A percentile compares a stretch with the other conserved stretches of the same genome.
phyloP scores from a whole-genome alignment of 2,797 vertebrate genomes.

The Sebastes nivosus region DNA sequence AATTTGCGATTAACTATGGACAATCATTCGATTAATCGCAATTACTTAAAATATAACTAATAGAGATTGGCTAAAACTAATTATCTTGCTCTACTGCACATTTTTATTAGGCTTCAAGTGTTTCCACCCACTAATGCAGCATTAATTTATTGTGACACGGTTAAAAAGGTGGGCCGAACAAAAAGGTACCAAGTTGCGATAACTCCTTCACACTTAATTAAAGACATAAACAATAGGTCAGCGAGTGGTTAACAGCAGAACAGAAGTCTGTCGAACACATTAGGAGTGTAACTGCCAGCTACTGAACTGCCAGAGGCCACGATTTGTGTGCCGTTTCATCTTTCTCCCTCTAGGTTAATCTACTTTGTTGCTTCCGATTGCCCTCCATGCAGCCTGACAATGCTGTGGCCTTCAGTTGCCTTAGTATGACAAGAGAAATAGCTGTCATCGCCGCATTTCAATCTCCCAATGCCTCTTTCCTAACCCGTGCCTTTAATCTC shows the following conservation, averaged over 20 bases:
- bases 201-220: constrained; percentile 67
- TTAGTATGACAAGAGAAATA: constrained; percentile 66
- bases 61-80: constrained; percentile 24
- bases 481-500: constrained; percentile 72
- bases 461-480: constrained; percentile 65
- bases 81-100: constrained; percentile 44
- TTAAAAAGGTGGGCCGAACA: constrained; percentile 40
- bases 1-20: no score
- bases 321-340: constrained; percentile 54
- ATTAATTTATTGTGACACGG: constrained; percentile 34
- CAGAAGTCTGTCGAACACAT: constrained; percentile 55
- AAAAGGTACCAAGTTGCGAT: constrained; percentile 48
- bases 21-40: no score
- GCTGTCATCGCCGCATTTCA: constrained; percentile 73
- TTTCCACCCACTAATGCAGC: not conserved
- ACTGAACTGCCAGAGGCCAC: constrained; percentile 47
- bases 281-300: constrained; percentile 45
- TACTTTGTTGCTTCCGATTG: constrained; percentile 56
- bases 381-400: constrained; percentile 52
- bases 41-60: constrained; percentile 2
- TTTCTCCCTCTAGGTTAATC: constrained; percentile 60
- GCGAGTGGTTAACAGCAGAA: constrained; percentile 38
- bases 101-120: constrained; percentile 22
- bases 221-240: constrained; percentile 63
- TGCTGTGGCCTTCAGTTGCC: constrained; percentile 55